These are phyloP conservation scores for Drosophila bifasciata DNA, from an alignment of 1,140 invertebrate genomes.

Conservation along the genomic window DNA sequence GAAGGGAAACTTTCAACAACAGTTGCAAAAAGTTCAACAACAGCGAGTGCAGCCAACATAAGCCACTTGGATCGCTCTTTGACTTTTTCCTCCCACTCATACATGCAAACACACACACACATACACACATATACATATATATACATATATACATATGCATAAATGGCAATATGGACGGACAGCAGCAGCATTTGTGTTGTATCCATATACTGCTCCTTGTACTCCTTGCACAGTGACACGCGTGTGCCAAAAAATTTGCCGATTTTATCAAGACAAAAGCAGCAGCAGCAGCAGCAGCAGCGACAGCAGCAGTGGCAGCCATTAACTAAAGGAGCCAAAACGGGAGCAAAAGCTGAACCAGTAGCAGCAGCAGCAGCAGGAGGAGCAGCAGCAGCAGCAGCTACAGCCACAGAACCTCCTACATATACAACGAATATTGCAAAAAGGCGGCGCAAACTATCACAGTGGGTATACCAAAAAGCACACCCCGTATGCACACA, in stretches of 20 bases:
- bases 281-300: constrained; percentile 32
- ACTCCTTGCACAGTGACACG: constrained; percentile 56
- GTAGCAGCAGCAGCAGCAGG: constrained; percentile 12
- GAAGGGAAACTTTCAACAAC: background rate
- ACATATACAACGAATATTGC: constrained; percentile 58
- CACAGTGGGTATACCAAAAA: constrained; percentile 63
- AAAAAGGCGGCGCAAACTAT: constrained; percentile 61
- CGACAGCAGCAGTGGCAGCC: constrained; percentile 31
- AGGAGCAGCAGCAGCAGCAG: constrained; percentile 35
- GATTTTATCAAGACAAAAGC: constrained; percentile 69
- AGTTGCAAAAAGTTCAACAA: constrained; percentile 18
- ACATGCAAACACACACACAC: constrained; percentile 8
- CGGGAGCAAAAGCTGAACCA: constrained; percentile 18
- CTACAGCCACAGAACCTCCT: constrained; percentile 3
- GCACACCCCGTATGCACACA: constrained; percentile 9
- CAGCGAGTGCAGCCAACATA: constrained; percentile 45
- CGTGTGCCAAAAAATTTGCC: constrained; percentile 74
- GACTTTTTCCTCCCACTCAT: constrained; percentile 30
- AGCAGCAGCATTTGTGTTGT: constrained; percentile 59
- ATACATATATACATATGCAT: constrained; percentile 63
- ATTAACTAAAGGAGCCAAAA: constrained; percentile 43
- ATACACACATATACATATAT: background rate
- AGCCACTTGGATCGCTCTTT: constrained; percentile 35
- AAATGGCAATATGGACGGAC: constrained; percentile 74
- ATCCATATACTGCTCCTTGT: constrained; percentile 14